phyloP scores from a whole-genome alignment of 2,888 invertebrate species.

The Harpagoxenus sublaevis region DNA sequence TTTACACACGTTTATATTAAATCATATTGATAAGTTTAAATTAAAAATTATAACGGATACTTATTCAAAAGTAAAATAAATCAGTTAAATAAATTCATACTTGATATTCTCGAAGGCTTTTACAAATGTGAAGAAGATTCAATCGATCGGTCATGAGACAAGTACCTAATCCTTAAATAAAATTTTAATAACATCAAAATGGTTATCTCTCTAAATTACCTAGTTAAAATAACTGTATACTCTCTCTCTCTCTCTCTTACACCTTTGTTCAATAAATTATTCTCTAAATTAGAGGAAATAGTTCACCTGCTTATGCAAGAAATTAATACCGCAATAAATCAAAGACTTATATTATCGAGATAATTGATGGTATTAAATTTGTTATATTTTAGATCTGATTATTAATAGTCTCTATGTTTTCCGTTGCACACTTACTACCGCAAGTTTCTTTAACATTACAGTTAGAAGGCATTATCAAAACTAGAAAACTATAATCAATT shows the following conservation, averaged over 20 bases:
- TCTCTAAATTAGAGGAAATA: background rate
- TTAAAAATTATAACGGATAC: conserved; percentile 2
- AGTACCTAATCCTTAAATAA: conserved; percentile 59
- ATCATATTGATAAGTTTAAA: conserved; percentile 15
- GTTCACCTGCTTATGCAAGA: background rate
- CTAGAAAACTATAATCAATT: conserved; percentile 9
- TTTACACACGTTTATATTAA: conserved; percentile 4
- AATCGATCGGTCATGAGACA: conserved; percentile 61
- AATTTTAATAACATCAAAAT: conserved; percentile 60
- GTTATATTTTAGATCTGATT: background rate
- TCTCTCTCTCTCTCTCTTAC: too few relatives aligned
- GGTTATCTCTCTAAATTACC: background rate
- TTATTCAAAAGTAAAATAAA: conserved; percentile 15
- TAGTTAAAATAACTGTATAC: background rate
- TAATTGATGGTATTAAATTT: background rate
- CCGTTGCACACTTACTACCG: background rate
- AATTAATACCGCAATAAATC: background rate
- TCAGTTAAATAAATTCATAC: conserved; percentile 14
- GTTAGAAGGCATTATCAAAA: background rate
- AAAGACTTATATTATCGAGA: background rate
- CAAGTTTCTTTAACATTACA: background rate
- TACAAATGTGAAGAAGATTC: conserved; percentile 52
- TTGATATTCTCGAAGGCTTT: conserved; percentile 52
- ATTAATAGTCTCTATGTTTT: background rate
- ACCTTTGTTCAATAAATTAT: conserved; percentile 26